These are phyloP conservation scores for Helicorthomorpha holstii DNA, from an alignment of 1,140 invertebrate genomes.

Conservation along the genomic window DNA sequence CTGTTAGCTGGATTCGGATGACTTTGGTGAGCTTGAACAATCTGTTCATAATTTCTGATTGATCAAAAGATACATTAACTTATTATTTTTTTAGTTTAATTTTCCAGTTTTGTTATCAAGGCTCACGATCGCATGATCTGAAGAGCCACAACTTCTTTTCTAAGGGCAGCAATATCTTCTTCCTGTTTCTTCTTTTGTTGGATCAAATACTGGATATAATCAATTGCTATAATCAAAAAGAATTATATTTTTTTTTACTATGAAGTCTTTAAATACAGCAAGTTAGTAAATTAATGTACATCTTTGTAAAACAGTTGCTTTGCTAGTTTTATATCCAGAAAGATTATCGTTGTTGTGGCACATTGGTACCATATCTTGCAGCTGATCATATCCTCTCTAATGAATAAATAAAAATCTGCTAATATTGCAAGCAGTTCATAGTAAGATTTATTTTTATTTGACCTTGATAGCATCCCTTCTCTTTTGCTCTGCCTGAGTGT, in stretches of 20 bases:
- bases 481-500: constrained; percentile 95
- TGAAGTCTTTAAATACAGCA: too few relatives aligned
- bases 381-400: constrained; percentile 69
- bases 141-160: constrained; percentile 86
- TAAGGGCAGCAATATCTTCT: constrained; percentile 72
- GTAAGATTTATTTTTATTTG: constrained; percentile 1
- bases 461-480: constrained; percentile 84
- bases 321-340: constrained; percentile 82
- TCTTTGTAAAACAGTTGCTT: constrained; percentile 84
- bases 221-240: constrained; percentile 24
- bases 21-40: constrained; percentile 88
- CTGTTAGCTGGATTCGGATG: constrained; percentile 70
- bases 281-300: constrained; percentile 34
- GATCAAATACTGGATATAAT: constrained; percentile 54
- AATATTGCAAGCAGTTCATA: not conserved
- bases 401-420: constrained; percentile 4
- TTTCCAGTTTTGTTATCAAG: too few relatives aligned
- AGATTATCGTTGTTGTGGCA: constrained; percentile 70
- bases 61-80: too few relatives aligned
- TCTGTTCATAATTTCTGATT: constrained; percentile 83
- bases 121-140: constrained; percentile 48
- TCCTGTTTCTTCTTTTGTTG: constrained; percentile 87
- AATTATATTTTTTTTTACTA: constrained; percentile 5
- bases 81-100: too few relatives aligned
- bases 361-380: constrained; percentile 80